Conservation (phyloP, 2,888 invertebrate genomes). For the Neuroscelio doddi region DNA sequence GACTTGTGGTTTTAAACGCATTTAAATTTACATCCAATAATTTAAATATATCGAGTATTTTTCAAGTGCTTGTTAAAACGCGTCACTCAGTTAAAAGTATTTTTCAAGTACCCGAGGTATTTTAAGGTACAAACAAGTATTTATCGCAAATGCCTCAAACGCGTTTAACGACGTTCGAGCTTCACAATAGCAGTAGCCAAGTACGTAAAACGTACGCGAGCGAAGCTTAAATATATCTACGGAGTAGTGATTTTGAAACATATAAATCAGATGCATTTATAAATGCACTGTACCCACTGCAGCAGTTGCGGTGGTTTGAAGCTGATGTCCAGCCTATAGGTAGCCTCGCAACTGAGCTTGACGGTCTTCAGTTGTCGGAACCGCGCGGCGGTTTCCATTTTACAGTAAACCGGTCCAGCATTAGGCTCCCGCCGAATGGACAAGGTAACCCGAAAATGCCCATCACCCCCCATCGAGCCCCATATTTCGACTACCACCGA, state of each 20-base stretch:
- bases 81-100: too few species aligned
- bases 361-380: constrained; percentile 75
- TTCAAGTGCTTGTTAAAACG: too few species aligned
- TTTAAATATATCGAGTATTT: too few species aligned
- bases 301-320: constrained; percentile 74
- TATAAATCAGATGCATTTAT: constrained; percentile 23
- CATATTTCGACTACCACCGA: too few species aligned
- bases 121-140: background rate
- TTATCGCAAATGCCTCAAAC: background rate
- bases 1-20: too few species aligned
- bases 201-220: too few species aligned
- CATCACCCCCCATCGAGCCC: constrained; percentile 63
- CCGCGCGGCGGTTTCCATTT: constrained; percentile 75
- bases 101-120: too few species aligned
- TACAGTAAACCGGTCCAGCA: constrained; percentile 74
- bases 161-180: background rate
- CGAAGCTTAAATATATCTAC: too few species aligned
- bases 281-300: constrained; percentile 72
- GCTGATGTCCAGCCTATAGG: constrained; percentile 74
- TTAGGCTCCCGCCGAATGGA: constrained; percentile 73
- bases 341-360: constrained; percentile 74
- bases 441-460: constrained; percentile 73
- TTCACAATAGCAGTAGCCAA: background rate
- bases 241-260: too few species aligned
- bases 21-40: too few species aligned